Percentiles rank a stretch among this genome's conserved stretches.
These are phyloP conservation scores for Myiagra hebetior DNA, from an alignment of 2,113 vertebrate species.

Conservation along the genomic window DNA sequence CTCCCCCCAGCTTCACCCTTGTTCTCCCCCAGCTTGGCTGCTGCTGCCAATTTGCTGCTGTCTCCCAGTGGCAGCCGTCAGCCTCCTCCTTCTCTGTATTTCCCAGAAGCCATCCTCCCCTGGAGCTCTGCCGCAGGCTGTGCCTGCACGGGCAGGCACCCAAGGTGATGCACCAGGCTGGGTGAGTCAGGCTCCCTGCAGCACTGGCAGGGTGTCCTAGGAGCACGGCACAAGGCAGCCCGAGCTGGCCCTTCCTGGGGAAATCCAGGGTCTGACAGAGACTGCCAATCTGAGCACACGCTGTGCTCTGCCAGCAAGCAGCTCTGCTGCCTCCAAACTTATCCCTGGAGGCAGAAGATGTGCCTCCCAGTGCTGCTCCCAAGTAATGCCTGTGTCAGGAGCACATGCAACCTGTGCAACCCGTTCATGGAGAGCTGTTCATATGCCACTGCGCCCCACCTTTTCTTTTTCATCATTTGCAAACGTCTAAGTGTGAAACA, in stretches of 20 bases:
- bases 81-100: neutral
- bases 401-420: neutral
- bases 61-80: neutral
- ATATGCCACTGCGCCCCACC: no score
- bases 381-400: neutral
- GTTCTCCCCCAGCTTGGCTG: neutral
- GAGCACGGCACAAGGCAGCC: neutral
- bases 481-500: neutral
- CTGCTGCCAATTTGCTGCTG: neutral
- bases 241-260: neutral
- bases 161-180: neutral
- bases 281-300: neutral
- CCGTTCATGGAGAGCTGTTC: neutral
- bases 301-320: neutral
- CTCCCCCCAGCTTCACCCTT: neutral
- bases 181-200: neutral
- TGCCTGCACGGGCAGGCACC: neutral
- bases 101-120: neutral
- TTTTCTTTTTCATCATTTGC: neutral
- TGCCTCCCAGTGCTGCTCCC: neutral
- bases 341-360: neutral
- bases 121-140: neutral
- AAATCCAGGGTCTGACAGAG: neutral
- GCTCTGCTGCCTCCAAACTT: neutral
- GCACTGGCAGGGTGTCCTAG: neutral